Conservation (phyloP, 1,140 invertebrate genomes). For the Drosophila pruinosa region DNA sequence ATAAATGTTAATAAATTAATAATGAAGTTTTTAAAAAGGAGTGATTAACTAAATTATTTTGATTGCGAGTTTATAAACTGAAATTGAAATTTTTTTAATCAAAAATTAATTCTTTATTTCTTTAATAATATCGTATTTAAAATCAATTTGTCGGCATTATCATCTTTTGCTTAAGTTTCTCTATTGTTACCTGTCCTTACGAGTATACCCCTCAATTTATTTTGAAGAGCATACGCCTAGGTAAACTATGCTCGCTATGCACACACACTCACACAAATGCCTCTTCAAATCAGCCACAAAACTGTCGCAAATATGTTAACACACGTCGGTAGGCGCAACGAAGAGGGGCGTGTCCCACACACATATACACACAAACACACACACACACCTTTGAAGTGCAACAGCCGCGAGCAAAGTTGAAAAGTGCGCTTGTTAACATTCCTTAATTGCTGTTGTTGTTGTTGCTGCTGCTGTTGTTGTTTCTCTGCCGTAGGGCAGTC, state of each 20-base stretch:
- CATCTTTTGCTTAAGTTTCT: too few species aligned
- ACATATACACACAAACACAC: neutral
- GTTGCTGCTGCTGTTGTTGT: constrained; percentile 20
- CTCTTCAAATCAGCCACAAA: constrained; percentile 43
- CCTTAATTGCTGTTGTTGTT: constrained; percentile 81
- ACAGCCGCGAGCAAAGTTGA: constrained; percentile 72
- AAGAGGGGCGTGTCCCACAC: constrained; percentile 28
- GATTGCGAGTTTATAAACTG: too few species aligned
- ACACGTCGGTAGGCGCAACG: constrained; percentile 3
- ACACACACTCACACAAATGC: constrained; percentile 1
- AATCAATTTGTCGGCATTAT: too few species aligned
- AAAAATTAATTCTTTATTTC: too few species aligned
- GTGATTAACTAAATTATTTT: too few species aligned
- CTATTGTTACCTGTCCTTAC: too few species aligned
- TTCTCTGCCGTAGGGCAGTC: constrained; percentile 13
- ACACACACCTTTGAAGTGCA: constrained; percentile 77
- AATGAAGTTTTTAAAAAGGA: too few species aligned
- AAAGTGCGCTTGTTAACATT: constrained; percentile 82
- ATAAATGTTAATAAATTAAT: too few species aligned
- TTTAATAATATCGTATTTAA: too few species aligned
- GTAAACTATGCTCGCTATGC: neutral
- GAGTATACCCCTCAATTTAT: neutral
- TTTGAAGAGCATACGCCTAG: neutral
- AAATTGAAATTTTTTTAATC: too few species aligned
- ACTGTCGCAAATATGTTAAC: constrained; percentile 15